Base-by-base conservation (phyloP, 1,140 invertebrate genomes). In the Aporrectodea caliginosa region DNA sequence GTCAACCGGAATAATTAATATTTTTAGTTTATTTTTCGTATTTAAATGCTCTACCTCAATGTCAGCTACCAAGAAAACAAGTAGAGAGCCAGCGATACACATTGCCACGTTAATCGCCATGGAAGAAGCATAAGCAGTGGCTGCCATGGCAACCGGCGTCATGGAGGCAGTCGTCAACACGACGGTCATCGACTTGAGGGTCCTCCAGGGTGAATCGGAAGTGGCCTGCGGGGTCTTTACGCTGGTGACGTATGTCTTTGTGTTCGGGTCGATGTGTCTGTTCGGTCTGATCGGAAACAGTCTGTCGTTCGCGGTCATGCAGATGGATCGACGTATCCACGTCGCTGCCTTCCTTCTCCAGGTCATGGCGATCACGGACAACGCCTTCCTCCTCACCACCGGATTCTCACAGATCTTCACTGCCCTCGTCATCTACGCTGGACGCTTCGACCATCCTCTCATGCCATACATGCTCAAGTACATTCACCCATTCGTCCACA, bases 291-390 rank as follows among this genome's bases (percentile, higher is more conserved):
- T 77, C 16, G 79, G 79, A 2, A 80, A 80, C 74, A 75, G 43
- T 14, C 35, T 80, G 33, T 77, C 73, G 16, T 80, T 80, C 58
- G 29, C 69, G 1, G 79, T 80, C 22, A 27, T 80, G 27, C 79
- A 77, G 34, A 35, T 33, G 73, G 79, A 80, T 34, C 77, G 75
- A 69, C 73, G 75, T 27, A 70, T 33, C 69, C 31, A 80, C 68
- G 79, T 69, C n/a, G 79, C 79, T n/a, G 69, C 73, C 58, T 80
- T 80, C 68, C 73, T 80, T 32, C 73, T 80, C 12, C 79, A 80
- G 68, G 58, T 70, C 2, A 77, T 80, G 79, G 79, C 79, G 1
- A 22, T 80, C 1, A 73, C 33, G 22, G 79, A 80, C 79, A 80
- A 75, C 73, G 27, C 75, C 29, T 80, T 80, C 75, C 79, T 80